Evolutionary conservation across 2,888 invertebrate genomes (phyloP).

Genomic region (Megastigmus dorsalis): DNA sequence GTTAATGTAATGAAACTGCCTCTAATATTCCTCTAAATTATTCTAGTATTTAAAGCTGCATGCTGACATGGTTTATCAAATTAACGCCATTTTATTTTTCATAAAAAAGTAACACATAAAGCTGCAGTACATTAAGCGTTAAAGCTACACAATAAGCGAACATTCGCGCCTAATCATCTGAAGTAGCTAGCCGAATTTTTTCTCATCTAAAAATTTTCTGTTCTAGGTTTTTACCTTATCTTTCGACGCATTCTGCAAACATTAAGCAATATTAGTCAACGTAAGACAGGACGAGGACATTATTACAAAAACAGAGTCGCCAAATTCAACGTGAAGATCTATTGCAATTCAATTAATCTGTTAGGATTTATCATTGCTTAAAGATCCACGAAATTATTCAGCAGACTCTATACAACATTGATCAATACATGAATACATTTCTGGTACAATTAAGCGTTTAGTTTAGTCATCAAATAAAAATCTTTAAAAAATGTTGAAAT

Average conservation of each 20-base stretch:
- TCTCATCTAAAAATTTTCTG: constrained; percentile 39
- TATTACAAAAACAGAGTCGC: constrained; percentile 27
- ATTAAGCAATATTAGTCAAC: constrained; percentile 70
- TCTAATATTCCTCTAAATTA: too few relatives aligned
- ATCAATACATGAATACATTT: constrained; percentile 24
- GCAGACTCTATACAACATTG: constrained; percentile 5
- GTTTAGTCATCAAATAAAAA: too few relatives aligned
- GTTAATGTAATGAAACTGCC: too few relatives aligned
- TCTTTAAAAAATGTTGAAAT: too few relatives aligned
- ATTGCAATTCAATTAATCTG: neutral
- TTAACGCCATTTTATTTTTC: too few relatives aligned
- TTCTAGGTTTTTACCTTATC: constrained; percentile 69
- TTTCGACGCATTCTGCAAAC: constrained; percentile 73
- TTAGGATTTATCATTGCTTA: neutral
- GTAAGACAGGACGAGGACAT: constrained; percentile 61
- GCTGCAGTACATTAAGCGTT: constrained; percentile 3
- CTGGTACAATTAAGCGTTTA: too few relatives aligned
- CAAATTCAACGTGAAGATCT: neutral
- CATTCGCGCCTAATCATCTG: constrained; percentile 32
- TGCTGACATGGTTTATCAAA: too few relatives aligned
- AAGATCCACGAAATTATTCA: constrained; percentile 7
- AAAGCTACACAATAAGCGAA: constrained; percentile 19
- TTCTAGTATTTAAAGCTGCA: too few relatives aligned
- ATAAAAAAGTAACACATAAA: neutral
- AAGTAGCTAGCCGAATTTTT: constrained; percentile 17